Conservation (phyloP, 2,888 invertebrate genomes). For the Hypselothyrea guttata region DNA sequence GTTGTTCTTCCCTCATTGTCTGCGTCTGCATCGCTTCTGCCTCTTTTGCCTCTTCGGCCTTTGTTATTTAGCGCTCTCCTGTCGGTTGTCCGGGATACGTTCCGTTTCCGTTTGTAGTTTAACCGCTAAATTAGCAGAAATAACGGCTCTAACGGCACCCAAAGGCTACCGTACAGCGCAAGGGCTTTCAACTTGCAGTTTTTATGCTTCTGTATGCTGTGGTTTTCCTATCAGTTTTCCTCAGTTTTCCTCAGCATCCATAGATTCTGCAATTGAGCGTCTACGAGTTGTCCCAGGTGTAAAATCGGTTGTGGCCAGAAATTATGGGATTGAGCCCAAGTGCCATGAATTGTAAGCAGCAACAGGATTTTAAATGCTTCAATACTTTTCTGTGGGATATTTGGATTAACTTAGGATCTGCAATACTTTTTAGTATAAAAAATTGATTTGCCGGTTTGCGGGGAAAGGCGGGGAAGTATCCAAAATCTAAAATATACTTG, state of each 20-base stretch:
- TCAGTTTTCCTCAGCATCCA: too few species aligned
- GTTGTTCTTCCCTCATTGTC: slow-evolving; percentile 53
- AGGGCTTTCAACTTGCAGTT: slow-evolving; percentile 60
- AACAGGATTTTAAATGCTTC: neutral
- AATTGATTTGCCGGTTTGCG: too few species aligned
- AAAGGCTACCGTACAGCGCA: slow-evolving; percentile 63
- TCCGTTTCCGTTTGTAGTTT: slow-evolving; percentile 45
- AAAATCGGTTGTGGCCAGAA: neutral
- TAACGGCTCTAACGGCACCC: slow-evolving; percentile 72
- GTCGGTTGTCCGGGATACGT: slow-evolving; percentile 29
- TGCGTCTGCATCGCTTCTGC: slow-evolving; percentile 33
- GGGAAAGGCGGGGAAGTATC: too few species aligned
- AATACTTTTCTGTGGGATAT: too few species aligned
- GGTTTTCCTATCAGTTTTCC: slow-evolving; percentile 28
- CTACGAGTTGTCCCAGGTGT: too few species aligned
- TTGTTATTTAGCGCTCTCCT: slow-evolving; percentile 67
- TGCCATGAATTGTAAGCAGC: too few species aligned
- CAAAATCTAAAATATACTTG: too few species aligned
- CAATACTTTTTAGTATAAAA: too few species aligned
- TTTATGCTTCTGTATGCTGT: slow-evolving; percentile 56
- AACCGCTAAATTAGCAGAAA: slow-evolving; percentile 73
- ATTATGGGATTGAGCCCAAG: too few species aligned
- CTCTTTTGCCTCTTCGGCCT: slow-evolving; percentile 27
- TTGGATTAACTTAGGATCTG: too few species aligned
- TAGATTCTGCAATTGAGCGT: too few species aligned